Evolutionary conservation across 64 coral and sea anemone species (phyloP), one percentile per base, ranked within the genome.

Genomic region (Montipora sp.): DNA sequence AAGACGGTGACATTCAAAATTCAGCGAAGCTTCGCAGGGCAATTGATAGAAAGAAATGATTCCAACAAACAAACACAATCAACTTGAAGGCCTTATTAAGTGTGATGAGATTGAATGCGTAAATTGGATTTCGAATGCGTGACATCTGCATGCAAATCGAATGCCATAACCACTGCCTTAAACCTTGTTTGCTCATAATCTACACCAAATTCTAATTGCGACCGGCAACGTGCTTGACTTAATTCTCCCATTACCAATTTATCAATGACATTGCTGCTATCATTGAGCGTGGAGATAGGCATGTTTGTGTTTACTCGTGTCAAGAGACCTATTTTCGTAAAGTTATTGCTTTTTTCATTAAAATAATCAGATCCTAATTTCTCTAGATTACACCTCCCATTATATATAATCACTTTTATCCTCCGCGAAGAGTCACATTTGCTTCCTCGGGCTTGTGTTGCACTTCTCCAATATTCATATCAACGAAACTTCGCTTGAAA

Each of bases 261-360:
- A 36, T 65, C 43, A 84, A 63, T 84, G 46, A 20, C 60, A 43
- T 12, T 46, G 14, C 16, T 66, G 10, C 48, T 66, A 61, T 27
- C 16, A 46, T 24, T 7, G 21, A 60, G 13, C 59, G 60, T 8
- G 7, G 7, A 19, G 60, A 43, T 19, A 18, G 61, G 5, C 81
- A 68, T 16, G 4, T 60, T 12, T 65, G 9, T 83, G 80, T 83
- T 83, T 83, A 21, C 80, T 63, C 43, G 15, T 84, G 81, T 84
- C 81, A 67, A 85, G 18, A 71, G 8, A 72, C 7, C 47, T 19
- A 45, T 71, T 85, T 85, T 70, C 82, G 16, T 51, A 19, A 72
- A 72, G 65, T 85, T 71, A 85, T 72, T 70, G 45, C 61, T 71
- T 71, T 45, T 57, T 85, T 22, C 43, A 44, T n/a, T 12, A 65